Base-by-base conservation (phyloP, 2,888 invertebrate species). In the Eledona agricola region DNA sequence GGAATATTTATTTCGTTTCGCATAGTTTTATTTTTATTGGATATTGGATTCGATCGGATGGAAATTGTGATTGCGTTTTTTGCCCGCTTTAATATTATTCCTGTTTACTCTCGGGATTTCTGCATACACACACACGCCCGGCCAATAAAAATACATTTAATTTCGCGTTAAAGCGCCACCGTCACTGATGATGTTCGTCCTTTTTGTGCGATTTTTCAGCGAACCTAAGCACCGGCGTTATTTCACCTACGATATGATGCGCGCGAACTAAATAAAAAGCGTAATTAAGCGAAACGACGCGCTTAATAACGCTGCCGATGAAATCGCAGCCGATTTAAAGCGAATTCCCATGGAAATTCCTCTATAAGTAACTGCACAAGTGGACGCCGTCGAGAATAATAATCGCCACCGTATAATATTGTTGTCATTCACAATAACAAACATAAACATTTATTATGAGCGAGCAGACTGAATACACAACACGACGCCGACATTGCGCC, bases 1-100 rank as follows among this genome's bases (percentile, higher is more conserved):
- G 67, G 69, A 67, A 72, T 72, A 72, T 72, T 72, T 72, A 72
- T 72, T 71, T 69, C 70, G 69, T 63, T 65, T 68, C 66, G 69
- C 71, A 72, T 72, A 72, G 70, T 72, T 72, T 72, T 71, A 71
- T 72, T 71, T 72, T 70, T 70, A 70, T 69, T 68, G 71, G 70
- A 71, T 72, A 72, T 72, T 72, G 71, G 71, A 70, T 71, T 65
- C 67, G 70, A 64, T 67, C 67, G 62, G 62, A 57, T 62, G 65
- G 69, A 66, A 67, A 67, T 66, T 67, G 69, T 62, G 66, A 69
- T 67, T 65, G 66, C 63, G 53, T 58, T 64, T 65, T 63, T 63
- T 53, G 55, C 51, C 23, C 64, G 66, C 56, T 68, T 68, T 65
- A 63, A 68, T 68, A 68, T 68, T 60, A 66, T 66, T 63, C 64